Evolutionary conservation across 1,140 invertebrate species (phyloP).

Genomic region (Idris sp.): DNA sequence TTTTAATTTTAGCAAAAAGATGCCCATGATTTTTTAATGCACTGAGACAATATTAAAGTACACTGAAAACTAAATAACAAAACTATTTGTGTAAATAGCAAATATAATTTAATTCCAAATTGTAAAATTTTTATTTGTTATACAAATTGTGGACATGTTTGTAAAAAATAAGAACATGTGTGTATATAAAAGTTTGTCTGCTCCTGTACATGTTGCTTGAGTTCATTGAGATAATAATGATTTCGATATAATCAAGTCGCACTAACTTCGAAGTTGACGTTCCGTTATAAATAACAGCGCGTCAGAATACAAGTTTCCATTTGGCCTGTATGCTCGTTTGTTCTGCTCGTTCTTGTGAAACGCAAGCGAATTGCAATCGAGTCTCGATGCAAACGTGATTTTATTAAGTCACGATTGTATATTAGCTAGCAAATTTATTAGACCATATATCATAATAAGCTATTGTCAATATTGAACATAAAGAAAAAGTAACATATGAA

Average conservation of each 20-base stretch:
- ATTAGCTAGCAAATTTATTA: slow-evolving; percentile 75
- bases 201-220: slow-evolving; percentile 19
- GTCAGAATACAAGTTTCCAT: slow-evolving; percentile 68
- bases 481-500: slow-evolving; percentile 67
- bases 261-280: slow-evolving; percentile 61
- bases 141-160: slow-evolving; percentile 6
- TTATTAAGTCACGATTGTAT: slow-evolving; percentile 68
- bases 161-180: background rate
- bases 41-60: slow-evolving; percentile 41
- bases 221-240: slow-evolving; percentile 40
- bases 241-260: slow-evolving; percentile 60
- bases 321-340: slow-evolving; percentile 69
- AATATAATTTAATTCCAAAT: slow-evolving; percentile 22
- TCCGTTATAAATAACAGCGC: slow-evolving; percentile 41
- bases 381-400: slow-evolving; percentile 55
- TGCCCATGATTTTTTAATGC: slow-evolving; percentile 4
- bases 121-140: slow-evolving; percentile 7
- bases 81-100: slow-evolving; percentile 23
- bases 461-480: slow-evolving; percentile 76
- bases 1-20: background rate
- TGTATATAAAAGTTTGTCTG: slow-evolving; percentile 23
- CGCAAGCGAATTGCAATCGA: slow-evolving; percentile 59
- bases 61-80: slow-evolving; percentile 26
- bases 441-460: slow-evolving; percentile 66
- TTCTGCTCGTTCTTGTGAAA: slow-evolving; percentile 60